Evolutionary conservation across 2,888 invertebrate species (phyloP), one percentile per base, ranked within the genome.

Genomic region (Xanthorhoe spadicearia): DNA sequence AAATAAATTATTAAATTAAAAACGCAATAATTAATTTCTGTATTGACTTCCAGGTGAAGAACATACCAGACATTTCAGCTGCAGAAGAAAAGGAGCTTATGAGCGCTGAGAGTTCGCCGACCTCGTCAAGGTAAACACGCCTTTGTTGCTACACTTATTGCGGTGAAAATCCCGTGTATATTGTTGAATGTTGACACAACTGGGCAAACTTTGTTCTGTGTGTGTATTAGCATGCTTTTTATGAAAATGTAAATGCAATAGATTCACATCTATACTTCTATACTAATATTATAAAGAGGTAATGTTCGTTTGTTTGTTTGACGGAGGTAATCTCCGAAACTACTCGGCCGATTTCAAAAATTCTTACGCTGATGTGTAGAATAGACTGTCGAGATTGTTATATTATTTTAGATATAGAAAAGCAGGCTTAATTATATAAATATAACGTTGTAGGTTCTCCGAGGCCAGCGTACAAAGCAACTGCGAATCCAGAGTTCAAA

Each of bases 31-130:
- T 13, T 43, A 13, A 43, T 13, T 38, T 1, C 38, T 46, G 13
- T 17, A 62, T 62, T 67, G 10, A 59, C 56, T 85, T 88, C 52
- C 84, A 93, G 93, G 95, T 95, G 1, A 94, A 95, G 77, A 95
- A 95, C 79, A 95, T 97, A 70, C 96, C 97, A 17, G 97, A 97
- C 81, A 95, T 96, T 2, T 95, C 96, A 43, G 93, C 93, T 15
- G 94, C 94, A 0, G 95, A 95, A 70, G 95, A 95, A 77, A 94
- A 94, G 71, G 95, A 95, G 81, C 84, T 93, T 65, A 84, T 89
- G 83, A 90, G 90, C 61, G 89, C 87, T 0, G 91, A 92, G 67
- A 89, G 86, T 70, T 90, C 93, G 17, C 89, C 93, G 2, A 90
- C 87, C 75, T 85, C 91, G 6, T 87, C 90, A 23, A 90, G 91